These are phyloP conservation scores for Battus philenor DNA, from an alignment of 1,140 invertebrate genomes.

Conservation along the genomic window DNA sequence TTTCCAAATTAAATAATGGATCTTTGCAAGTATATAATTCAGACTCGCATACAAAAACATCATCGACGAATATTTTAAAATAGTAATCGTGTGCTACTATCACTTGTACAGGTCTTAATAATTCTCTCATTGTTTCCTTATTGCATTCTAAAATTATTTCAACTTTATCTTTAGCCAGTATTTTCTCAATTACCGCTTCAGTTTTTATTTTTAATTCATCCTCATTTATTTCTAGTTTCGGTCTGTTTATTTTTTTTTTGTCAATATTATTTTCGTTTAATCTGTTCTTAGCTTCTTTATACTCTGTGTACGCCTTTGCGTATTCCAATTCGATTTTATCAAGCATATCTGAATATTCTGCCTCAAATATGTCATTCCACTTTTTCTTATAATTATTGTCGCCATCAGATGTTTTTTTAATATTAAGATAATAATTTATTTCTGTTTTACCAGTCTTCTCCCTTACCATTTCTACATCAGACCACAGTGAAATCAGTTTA, in stretches of 20 bases:
- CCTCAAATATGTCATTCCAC: constrained; percentile 43
- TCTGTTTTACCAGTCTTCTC: constrained; percentile 31
- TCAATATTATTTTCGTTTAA: constrained; percentile 19
- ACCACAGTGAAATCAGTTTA: constrained; percentile 46
- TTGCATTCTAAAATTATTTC: constrained; percentile 36
- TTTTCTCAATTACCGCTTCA: constrained; percentile 36
- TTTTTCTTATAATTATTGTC: constrained; percentile 37
- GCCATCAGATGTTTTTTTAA: constrained; percentile 25
- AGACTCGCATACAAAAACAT: constrained; percentile 57
- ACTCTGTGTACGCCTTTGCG: constrained; percentile 47
- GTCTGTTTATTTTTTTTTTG: constrained; percentile 35
- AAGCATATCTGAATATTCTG: constrained; percentile 51
- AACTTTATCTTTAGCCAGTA: constrained; percentile 32
- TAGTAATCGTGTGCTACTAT: constrained; percentile 23
- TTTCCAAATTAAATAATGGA: constrained; percentile 17
- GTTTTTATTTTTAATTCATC: constrained; percentile 41
- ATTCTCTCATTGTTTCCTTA: constrained; percentile 24
- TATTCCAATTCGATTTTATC: constrained; percentile 56
- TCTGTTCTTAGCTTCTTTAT: constrained; percentile 42
- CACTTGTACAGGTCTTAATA: constrained; percentile 19
- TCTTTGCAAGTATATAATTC: constrained; percentile 31
- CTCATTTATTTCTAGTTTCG: constrained; percentile 50
- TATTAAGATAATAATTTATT: constrained; percentile 31
- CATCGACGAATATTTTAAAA: constrained; percentile 53
- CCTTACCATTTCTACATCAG: constrained; percentile 52